These are phyloP conservation scores for Microtus montanus DNA, from an alignment of 2,113 vertebrate species.

Conservation along the genomic window DNA sequence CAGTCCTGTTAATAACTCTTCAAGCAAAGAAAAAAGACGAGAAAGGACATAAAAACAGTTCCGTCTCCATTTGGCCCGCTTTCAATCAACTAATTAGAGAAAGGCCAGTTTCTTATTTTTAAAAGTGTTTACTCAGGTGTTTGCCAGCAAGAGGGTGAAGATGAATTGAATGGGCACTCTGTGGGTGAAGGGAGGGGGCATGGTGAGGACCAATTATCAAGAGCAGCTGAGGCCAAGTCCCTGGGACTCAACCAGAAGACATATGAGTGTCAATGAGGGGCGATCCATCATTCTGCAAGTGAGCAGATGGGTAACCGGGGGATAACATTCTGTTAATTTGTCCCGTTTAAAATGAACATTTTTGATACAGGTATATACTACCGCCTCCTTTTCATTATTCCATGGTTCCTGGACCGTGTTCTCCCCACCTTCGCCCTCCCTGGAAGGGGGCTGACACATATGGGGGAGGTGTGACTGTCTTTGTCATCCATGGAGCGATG, in stretches of 20 bases:
- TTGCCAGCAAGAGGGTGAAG: neutral
- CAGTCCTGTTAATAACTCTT: conserved; percentile 41
- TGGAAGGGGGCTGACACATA: neutral
- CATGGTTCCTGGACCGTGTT: accelerated
- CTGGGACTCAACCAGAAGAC: neutral
- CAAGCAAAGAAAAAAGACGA: neutral
- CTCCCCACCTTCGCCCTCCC: neutral
- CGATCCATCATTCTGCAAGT: neutral
- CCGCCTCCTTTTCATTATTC: neutral
- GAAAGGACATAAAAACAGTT: conserved; percentile 34
- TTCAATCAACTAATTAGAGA: conserved; percentile 60
- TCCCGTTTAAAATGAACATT: neutral
- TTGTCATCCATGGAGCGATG: neutral
- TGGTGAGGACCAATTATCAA: accelerated
- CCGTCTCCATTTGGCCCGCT: neutral
- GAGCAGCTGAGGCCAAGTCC: accelerated
- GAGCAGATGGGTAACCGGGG: neutral
- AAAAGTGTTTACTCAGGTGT: conserved; percentile 33
- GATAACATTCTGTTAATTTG: accelerated
- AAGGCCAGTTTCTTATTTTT: conserved; percentile 41
- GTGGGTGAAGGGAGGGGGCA: neutral
- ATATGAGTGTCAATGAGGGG: neutral
- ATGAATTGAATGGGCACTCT: accelerated
- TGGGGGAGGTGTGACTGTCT: neutral
- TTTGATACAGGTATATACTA: neutral